Base-by-base conservation (phyloP, 2,797 vertebrate genomes). In the Myiotriccus ornatus region DNA sequence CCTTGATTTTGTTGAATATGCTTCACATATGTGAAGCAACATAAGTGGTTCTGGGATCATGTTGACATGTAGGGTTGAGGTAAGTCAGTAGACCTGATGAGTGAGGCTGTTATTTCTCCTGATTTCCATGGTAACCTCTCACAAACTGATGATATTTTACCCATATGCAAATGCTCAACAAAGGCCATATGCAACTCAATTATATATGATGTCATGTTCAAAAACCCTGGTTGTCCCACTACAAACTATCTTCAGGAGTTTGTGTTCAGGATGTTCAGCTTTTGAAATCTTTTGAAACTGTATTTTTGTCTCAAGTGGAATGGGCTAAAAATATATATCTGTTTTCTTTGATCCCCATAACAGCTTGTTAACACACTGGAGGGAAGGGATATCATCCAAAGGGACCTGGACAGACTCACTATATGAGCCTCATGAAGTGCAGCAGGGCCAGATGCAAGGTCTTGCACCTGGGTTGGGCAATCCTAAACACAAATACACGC, bases 191-290 rank as follows among this genome's bases (percentile, higher is more conserved):
- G 12, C 27, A 67, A 47, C n/a, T 55, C 37, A 49, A 0, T 24
- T 10, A 18, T 19, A 16, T 15, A 35, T 13, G 21, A 37, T 1
- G 1, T 17, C 57, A 43, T 25, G 14, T 64, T 74, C 13, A 69
- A 57, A 79, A 92, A 30, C 9, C 3, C 76, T 7, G 4, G 7
- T 13, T 83, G 21, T 68, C 23, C 50, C 16, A 23, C 39, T 1
- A 1, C n/a, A 74, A 94, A 32, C 11, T 10, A 4, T 1, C 0
- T 53, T 57, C 30, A 28, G 6, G 19, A 81, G 16, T 0, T 69
- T 50, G 46, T 55, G 20, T 43, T 87, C n/a, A 53, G n/a, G 50
- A 23, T 84, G 44, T 41, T 10, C 25, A 43, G 28, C 5, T 56
- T 85, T 35, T 46, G 14, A 75, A 44, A 21, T 64, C 2, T 77